Evolutionary conservation across 1,140 invertebrate species (phyloP).

Genomic region (Pachyrhynchus sulphureomaculatus): DNA sequence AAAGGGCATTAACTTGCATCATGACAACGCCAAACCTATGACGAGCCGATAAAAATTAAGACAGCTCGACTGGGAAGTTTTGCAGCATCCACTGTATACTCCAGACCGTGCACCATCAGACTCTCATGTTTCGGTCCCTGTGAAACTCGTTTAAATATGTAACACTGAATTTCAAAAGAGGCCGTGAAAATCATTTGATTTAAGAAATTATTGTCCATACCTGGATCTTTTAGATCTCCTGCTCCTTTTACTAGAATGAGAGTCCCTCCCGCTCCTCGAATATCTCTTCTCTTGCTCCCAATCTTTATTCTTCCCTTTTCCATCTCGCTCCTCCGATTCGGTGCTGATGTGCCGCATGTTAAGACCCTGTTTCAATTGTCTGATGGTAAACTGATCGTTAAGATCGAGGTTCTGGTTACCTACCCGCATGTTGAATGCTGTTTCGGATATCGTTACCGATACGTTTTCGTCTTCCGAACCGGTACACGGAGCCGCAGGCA

Average conservation of each 20-base stretch:
- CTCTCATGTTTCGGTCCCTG: too few relatives aligned
- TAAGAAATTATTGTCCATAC: too few relatives aligned
- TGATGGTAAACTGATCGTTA: slow-evolving; percentile 56
- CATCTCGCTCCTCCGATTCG: slow-evolving; percentile 30
- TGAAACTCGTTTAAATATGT: too few relatives aligned
- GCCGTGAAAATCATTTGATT: too few relatives aligned
- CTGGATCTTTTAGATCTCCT: slow-evolving; percentile 11
- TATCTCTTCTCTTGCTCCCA: slow-evolving; percentile 41
- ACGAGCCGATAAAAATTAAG: too few relatives aligned
- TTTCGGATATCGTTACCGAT: slow-evolving; percentile 56
- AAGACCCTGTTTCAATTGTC: slow-evolving; percentile 52
- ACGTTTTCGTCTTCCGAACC: slow-evolving; percentile 58
- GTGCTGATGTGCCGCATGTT: slow-evolving; percentile 43
- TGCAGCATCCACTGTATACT: too few relatives aligned
- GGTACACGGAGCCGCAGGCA: slow-evolving; percentile 42
- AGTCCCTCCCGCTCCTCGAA: slow-evolving; percentile 39
- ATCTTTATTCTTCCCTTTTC: slow-evolving; percentile 34
- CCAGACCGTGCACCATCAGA: too few relatives aligned
- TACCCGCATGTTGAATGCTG: slow-evolving; percentile 57
- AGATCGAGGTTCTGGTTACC: slow-evolving; percentile 56
- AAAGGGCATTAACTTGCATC: too few relatives aligned
- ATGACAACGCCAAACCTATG: too few relatives aligned
- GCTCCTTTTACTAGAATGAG: slow-evolving; percentile 38
- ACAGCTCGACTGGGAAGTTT: too few relatives aligned
- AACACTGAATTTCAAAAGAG: too few relatives aligned